A percentile compares a stretch with the other conserved stretches of the same genome.
Evolutionary conservation across 2,113 vertebrate species (phyloP).

Genomic region (Daubentonia madagascariensis): DNA sequence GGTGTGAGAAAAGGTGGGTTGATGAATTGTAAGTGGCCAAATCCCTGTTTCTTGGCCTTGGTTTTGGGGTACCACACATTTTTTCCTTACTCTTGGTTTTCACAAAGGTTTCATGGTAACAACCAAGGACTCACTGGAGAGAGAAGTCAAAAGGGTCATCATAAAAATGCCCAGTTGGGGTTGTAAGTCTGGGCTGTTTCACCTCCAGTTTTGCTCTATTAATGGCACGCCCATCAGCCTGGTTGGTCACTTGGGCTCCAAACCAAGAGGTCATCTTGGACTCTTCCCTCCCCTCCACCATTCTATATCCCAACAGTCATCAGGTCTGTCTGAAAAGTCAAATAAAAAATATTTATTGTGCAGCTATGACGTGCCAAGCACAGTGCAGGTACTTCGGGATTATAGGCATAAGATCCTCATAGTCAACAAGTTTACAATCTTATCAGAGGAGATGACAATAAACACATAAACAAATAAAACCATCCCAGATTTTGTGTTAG

Average conservation of each 20-base stretch:
- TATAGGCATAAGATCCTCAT: not conserved
- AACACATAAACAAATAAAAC: not conserved
- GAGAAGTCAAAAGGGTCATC: not conserved
- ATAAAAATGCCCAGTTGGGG: not conserved
- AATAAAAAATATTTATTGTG: not conserved
- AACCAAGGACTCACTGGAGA: not conserved
- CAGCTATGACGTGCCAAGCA: not conserved
- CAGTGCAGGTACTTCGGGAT: not conserved
- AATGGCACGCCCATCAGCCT: rapidly evolving
- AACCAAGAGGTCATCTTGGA: not conserved
- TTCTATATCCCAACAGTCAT: not conserved
- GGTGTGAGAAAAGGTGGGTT: no score
- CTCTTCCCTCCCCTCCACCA: not conserved
- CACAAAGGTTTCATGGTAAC: not conserved
- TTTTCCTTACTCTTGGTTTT: not conserved
- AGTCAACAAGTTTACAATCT: not conserved
- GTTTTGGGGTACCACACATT: not conserved
- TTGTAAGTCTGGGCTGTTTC: not conserved
- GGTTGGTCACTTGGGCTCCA: not conserved
- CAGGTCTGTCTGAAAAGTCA: not conserved
- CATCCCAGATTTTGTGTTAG: not conserved
- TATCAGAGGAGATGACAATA: not conserved
- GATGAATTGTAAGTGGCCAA: not conserved
- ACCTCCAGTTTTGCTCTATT: not conserved
- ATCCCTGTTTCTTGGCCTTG: not conserved